Evolutionary conservation across 2,888 invertebrate species (phyloP), one percentile per base, ranked within the genome.

Genomic region (Pogonocherus hispidulus): DNA sequence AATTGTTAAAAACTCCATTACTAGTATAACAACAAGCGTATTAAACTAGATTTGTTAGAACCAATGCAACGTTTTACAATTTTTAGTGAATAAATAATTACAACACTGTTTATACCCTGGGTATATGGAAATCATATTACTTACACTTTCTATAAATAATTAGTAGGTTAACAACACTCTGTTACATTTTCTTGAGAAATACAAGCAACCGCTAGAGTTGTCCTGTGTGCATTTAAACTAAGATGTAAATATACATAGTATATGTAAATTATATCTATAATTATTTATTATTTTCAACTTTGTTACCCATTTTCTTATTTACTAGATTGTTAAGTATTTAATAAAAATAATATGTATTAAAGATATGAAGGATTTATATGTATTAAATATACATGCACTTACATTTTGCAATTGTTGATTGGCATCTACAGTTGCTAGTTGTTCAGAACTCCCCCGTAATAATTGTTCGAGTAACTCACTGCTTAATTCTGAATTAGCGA

Each of bases 401-500:
- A 85, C 84, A 74, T 83, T 83, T 66, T 79, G 78, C 66, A 80
- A 71, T 70, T 82, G 83, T 65, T 79, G 76, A 67, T 80, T 81
- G n/a, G 75, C 74, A 60, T 82, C 87, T 81, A 90, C 88, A 70
- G 90, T 89, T 14, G 92, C 90, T 64, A 93, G 86, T 74, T 93
- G 91, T 83, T 94, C 94, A 44, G 94, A 94, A 79, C 93, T 93
- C 63, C 94, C 94, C 73, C 92, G 89, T 52, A 94, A 88, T 70
- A 94, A 86, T 83, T 94, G 93, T 49, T 93, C 93, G 69, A 94
- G 87, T 69, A 94, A 86, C 81, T 94, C 93, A 14, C 88, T 90
- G 69, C 90, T 90, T 9, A 90, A 87, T 71, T 88, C 88, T 11
- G 87, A 72, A 62, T 80, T 79, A 16, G 77, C 72, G 66, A 88